phyloP scores from a whole-genome alignment of 2,113 vertebrate genomes.

The Sprattus sprattus region DNA sequence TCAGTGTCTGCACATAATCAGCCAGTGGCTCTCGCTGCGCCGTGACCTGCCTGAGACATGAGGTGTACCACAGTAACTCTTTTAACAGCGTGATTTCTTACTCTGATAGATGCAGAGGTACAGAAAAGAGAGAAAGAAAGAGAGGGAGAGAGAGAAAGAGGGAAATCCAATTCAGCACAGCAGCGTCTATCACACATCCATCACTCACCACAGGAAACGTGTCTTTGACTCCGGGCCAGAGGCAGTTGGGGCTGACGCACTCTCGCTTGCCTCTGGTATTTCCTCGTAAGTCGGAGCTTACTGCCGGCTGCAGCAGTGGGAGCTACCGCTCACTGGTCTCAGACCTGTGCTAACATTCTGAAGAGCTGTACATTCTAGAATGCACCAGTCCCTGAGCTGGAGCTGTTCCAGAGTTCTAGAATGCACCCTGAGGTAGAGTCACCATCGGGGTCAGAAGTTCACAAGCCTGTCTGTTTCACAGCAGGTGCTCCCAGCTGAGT shows the following conservation, averaged over 20 bases:
- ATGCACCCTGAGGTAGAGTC: too few relatives aligned
- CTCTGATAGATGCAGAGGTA: background rate
- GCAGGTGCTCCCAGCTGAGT: background rate
- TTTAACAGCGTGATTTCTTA: background rate
- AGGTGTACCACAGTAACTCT: background rate
- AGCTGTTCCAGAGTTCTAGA: background rate
- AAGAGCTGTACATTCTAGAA: background rate
- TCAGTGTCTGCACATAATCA: too few relatives aligned
- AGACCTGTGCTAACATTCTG: background rate
- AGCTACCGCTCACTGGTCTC: background rate
- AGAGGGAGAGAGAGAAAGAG: background rate
- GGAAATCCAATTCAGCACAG: background rate
- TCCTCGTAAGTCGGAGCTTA: background rate
- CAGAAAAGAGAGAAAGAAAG: background rate
- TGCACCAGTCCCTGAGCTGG: background rate
- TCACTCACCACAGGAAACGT: background rate
- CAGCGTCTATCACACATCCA: background rate
- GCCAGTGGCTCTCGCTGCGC: background rate
- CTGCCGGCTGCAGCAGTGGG: background rate
- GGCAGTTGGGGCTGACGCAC: background rate
- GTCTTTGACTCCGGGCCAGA: background rate
- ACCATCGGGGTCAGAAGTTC: background rate
- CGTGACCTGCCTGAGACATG: background rate
- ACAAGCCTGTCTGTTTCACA: background rate
- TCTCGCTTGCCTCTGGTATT: conserved; percentile 13